Evolutionary conservation across 2,888 invertebrate species (phyloP).

Genomic region (Drosophila testacea): DNA sequence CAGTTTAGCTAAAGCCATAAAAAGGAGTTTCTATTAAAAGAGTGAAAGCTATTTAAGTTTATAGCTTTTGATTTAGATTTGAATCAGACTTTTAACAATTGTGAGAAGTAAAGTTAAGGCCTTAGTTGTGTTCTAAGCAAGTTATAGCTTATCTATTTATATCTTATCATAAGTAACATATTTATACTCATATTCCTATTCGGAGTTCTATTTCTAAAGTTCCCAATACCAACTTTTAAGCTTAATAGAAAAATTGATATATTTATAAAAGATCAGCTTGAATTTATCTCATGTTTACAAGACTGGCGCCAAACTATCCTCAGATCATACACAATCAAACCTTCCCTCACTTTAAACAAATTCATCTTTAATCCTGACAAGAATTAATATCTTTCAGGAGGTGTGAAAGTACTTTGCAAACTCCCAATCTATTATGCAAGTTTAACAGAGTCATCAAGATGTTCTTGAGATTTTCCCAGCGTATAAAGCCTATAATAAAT

Average conservation of each 20-base stretch:
- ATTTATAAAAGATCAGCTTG: too few relatives aligned
- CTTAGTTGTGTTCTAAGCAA: neutral
- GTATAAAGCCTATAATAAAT: slow-evolving; percentile 53
- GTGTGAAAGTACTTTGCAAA: slow-evolving; percentile 11
- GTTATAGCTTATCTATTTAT: neutral
- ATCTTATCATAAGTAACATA: too few relatives aligned
- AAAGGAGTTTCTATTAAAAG: neutral
- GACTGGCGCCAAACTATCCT: neutral
- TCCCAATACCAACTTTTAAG: too few relatives aligned
- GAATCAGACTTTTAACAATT: neutral
- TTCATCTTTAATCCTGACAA: neutral
- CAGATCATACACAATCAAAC: neutral
- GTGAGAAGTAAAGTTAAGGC: neutral
- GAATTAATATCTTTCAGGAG: slow-evolving; percentile 25
- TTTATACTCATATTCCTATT: too few relatives aligned
- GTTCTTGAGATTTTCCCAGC: slow-evolving; percentile 37
- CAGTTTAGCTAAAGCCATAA: slow-evolving; percentile 20
- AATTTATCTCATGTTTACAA: neutral
- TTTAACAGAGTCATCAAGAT: slow-evolving; percentile 55
- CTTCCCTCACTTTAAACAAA: neutral
- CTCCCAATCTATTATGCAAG: slow-evolving; percentile 24
- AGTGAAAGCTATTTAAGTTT: slow-evolving; percentile 9
- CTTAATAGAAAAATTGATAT: too few relatives aligned
- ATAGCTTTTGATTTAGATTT: slow-evolving; percentile 8
- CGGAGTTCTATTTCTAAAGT: too few relatives aligned